Base-by-base conservation (phyloP, 2,797 vertebrate species). In the Acipenser transmontanus region DNA sequence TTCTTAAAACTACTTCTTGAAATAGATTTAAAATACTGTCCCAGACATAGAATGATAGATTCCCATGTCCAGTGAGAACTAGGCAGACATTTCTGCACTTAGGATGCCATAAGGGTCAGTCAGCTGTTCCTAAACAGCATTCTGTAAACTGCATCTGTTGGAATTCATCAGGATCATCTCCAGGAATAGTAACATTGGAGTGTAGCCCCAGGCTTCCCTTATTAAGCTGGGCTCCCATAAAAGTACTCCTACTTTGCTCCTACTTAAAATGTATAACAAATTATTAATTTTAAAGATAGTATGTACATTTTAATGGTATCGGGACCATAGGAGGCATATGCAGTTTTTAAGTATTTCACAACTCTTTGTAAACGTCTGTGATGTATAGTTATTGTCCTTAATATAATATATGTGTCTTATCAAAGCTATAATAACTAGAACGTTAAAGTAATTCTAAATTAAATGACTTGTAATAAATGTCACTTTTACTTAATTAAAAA, bases 141-240 rank as follows among this genome's bases (percentile, higher is more conserved):
- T 91, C 90, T 91, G 71, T 70, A 69, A 72, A 72, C 73, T 89
- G 89, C 96, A 98, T 98, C 95, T 98, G 96, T 96, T 88, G 82
- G 86, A 83, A 73, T 87, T 88, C 89, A 87, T 98, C 96, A 98
- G 90, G 84, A 75, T 81, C 72, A 78, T 63, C 76, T 91, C 95
- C 93, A 88, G 83, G 88, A 99, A 99, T 99, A 99, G 97, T 85
- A 91, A 80, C 80, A 60, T 73, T 80, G 81, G 78, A 81, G 60
- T 54, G 72, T 77, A 83, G 74, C 76, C 75, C 77, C 84, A 83
- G 69, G 77, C 82, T 87, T 91, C 91, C 92, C 93, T 94, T 97
- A 95, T 93, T 95, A 94, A 96, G 93, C 87, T 81, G 88, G 84
- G 82, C 80, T 85, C 81, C 79, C 67, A 72, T 65, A 69, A 83